These are phyloP conservation scores for Hemicordylus capensis DNA, from an alignment of 2,113 vertebrate genomes.

Conservation along the genomic window DNA sequence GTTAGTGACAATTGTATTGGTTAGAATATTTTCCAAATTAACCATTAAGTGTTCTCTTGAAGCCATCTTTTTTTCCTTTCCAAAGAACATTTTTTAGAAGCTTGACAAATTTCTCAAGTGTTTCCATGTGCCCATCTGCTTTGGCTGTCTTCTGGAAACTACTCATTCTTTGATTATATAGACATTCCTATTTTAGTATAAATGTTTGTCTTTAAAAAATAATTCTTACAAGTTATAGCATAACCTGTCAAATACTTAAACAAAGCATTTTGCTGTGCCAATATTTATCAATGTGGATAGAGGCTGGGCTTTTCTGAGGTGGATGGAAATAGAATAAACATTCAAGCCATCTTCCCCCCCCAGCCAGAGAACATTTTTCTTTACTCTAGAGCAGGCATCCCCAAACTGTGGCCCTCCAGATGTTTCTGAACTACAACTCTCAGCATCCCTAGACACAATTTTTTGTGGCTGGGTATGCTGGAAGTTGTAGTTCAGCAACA, in stretches of 20 bases:
- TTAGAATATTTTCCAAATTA: background rate
- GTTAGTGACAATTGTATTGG: background rate
- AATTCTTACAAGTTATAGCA: conserved; percentile 11
- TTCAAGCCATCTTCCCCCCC: background rate
- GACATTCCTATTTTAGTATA: background rate
- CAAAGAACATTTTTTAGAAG: background rate
- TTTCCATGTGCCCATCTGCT: conserved; percentile 8
- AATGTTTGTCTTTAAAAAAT: conserved; percentile 8
- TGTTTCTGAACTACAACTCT: too few species aligned
- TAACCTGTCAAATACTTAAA: conserved; percentile 6
- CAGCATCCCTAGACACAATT: too few species aligned
- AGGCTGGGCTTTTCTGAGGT: background rate
- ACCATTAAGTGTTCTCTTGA: background rate
- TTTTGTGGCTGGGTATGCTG: too few species aligned
- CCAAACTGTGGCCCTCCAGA: too few species aligned
- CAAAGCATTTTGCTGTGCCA: background rate
- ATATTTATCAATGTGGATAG: conserved; percentile 4
- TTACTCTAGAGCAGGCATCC: too few species aligned
- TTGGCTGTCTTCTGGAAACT: background rate
- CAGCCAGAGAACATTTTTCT: background rate
- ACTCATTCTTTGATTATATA: background rate
- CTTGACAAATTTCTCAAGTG: background rate
- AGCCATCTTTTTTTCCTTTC: background rate
- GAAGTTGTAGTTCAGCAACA: too few species aligned
- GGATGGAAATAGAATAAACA: conserved; percentile 5